Evolutionary conservation across 2,888 invertebrate genomes (phyloP), one percentile per base, ranked within the genome.

Genomic region (Pterostichus madidus): DNA sequence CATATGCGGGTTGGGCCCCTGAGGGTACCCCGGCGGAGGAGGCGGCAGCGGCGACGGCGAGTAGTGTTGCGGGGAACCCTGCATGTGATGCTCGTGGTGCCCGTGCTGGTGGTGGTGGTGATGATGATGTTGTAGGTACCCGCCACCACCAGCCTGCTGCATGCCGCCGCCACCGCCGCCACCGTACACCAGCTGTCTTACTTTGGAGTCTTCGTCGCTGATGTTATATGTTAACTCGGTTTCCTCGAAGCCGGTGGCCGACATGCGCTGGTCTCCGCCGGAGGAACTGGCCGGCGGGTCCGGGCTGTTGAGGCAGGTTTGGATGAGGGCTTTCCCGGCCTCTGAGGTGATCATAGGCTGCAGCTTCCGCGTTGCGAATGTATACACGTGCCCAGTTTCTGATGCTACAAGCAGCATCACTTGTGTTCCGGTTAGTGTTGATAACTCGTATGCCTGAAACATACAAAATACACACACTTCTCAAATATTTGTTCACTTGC

Each of bases 331-430:
- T 91, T 99, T 99, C 86, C 99, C 99, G 84, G 96, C 96, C 90
- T 97, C 96, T 86, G 98, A 98, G 71, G 98, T 99, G 90, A 99
- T 99, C 99, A 99, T 99, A 86, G 99, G 99, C 91, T 99, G 98
- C 80, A 99, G 93, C 90, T 98, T 98, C 86, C 98, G 94, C 86
- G 99, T 99, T 85, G 99, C 99, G 92, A 99, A 99, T 85, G 99
- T 99, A 92, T 99, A 99, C 88, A 99, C 99, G 92, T 99, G 99
- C 80, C 99, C 99, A 17, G 99, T 99, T 91, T 99, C 99, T 85
- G 98, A 98, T 84, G 99, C 99, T 86, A 99, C 99, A 89, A 99
- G 93, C 87, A 99, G 93, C 99, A 99, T 99, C 90, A 99, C 99
- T 92, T 99, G 99, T 46, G 99, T 99, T 80, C 99, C 99, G 85